A percentile compares a stretch with the other conserved stretches of the same genome.
phyloP scores from a whole-genome alignment of 2,113 vertebrate genomes.

The Ailurus styani region DNA sequence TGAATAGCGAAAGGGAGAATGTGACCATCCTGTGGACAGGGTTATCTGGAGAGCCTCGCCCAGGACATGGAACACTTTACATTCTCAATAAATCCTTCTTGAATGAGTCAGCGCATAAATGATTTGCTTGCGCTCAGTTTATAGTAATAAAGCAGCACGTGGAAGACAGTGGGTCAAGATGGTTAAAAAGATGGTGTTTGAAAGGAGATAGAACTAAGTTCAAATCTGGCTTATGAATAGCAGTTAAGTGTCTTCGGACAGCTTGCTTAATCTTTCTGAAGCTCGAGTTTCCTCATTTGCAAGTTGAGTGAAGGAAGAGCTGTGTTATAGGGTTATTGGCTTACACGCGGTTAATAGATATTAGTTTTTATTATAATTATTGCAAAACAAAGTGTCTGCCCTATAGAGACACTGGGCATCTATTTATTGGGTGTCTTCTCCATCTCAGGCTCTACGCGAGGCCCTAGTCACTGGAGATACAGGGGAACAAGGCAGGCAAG shows the following conservation, averaged over 20 bases:
- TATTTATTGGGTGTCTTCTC: neutral
- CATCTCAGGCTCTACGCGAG: neutral
- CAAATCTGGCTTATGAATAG: neutral
- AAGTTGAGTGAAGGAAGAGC: neutral
- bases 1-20: neutral
- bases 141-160: accelerated
- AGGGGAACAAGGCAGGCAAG: neutral
- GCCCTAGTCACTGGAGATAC: neutral
- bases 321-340: neutral
- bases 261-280: neutral
- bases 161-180: neutral
- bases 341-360: neutral
- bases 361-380: neutral
- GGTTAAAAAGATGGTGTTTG: neutral
- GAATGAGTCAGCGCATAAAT: neutral
- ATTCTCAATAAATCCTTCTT: neutral
- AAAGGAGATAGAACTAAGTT: neutral
- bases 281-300: neutral
- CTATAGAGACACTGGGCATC: accelerated
- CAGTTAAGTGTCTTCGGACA: neutral
- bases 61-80: accelerated
- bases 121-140: neutral
- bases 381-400: neutral
- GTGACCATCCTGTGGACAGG: neutral
- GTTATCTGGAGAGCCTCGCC: no score